Base-by-base conservation (phyloP, 2,888 invertebrate species). In the Drosophila quinaria region DNA sequence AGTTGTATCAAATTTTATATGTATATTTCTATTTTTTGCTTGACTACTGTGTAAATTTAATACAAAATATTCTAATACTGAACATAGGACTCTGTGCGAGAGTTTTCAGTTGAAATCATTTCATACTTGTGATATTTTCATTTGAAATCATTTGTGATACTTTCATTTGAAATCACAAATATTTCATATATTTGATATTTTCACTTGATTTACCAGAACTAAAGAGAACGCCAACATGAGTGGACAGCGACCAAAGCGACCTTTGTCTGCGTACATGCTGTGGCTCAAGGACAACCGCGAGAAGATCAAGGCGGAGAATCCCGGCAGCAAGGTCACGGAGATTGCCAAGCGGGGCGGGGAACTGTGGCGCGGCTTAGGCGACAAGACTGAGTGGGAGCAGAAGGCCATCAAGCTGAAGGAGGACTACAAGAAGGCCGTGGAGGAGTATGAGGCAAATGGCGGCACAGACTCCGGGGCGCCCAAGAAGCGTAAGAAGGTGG, bases 261-360 rank as follows among this genome's bases (percentile, higher is more conserved):
- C 98, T 44, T 94, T 96, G 91, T 96, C 98, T 55, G 98, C 98
- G 10, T 99, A 97, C 92, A 97, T 99, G 96, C 93, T 99, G 81
- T 99, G 98, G 98, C 94, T 99, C 80, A 98, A 97, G 92, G 97
- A 97, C 84, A 95, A 94, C 73, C 94, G 99, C 78, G 97, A 98
- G 89, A 93, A 94, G 80, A 97, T 99, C 79, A 99, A 98, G 93
- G 94, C 96, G 61, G 97, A 98, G 44, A 95, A 97, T 94, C 98
- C 99, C 37, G 98, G 98, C 75, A 96, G 98, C 78, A 95, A 96
- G 90, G 95, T 99, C 37, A 97, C 97, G n/a, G 99, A 99, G 91
- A 95, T 99, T 67, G 96, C 98, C 51, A 98, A 98, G 93, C 97
- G 97, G 90, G 99, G 96, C 70, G 99, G 99, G 39, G 98, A 99